Evolutionary conservation across 2,888 invertebrate genomes (phyloP), one percentile per base, ranked within the genome.

Genomic region (Stictocephala bisonia): DNA sequence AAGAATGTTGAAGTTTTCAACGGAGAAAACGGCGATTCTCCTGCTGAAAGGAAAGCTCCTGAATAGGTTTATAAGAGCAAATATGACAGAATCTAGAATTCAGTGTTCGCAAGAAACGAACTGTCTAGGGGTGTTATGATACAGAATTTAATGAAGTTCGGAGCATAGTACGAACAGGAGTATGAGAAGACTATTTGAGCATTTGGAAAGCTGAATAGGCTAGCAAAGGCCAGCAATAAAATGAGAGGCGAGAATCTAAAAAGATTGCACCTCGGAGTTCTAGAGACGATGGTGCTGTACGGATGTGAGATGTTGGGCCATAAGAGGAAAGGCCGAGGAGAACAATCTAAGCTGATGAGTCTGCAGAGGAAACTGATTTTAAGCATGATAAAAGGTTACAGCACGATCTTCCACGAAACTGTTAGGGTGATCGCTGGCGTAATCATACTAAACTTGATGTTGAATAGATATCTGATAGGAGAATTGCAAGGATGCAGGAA

Each of bases 381-480:
- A 1, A 31, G 1, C 3, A 22, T 64, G 24, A 60, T 41, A 9
- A 64, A 64, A 20, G 40, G 40, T 20, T 64, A 41, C 24, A 64
- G 41, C 20, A 64, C 64, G 11, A 64, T 64, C 15, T 64, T 26
- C 9, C 9, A 20, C 3, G 64, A 35, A 1, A 41, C 41, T 3
- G 9, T 64, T 3, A 18, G 22, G 18, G 41, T 64, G 3, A 64
- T 64, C 4, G 64, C 41, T 3, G 41, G 64, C 18, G 41, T 64
- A 40, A 64, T 64, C 6, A 35, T 41, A 20, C 13, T 64, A 3
- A 41, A 64, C n/a, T 40, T 64, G 41, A 41, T 64, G 41, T n/a
- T n/a, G n/a, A n/a, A n/a, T n/a, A n/a, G n/a, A n/a, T n/a, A n/a
- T n/a, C n/a, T n/a, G n/a, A n/a, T n/a, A n/a, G n/a, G n/a, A n/a